Percentiles rank a stretch among this genome's conserved stretches.
Conservation (phyloP, 2,797 vertebrate genomes). For the Propithecus deckenii region DNA sequence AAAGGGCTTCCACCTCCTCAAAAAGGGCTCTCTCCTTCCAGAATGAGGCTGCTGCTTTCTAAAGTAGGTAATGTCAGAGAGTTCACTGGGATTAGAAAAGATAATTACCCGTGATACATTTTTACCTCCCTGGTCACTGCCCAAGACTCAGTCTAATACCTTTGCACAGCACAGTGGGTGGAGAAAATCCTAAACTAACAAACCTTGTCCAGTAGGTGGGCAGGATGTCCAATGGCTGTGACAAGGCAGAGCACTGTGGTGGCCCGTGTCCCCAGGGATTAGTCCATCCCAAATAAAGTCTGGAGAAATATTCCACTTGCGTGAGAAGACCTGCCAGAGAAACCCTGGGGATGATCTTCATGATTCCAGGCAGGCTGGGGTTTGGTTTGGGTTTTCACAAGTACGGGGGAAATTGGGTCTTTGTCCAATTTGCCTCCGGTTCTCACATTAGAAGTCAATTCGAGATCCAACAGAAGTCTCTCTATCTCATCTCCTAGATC, state of each 20-base stretch:
- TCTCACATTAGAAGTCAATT: slow-evolving; percentile 75
- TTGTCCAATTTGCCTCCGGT: slow-evolving; percentile 83
- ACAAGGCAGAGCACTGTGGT: background rate
- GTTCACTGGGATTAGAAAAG: slow-evolving; percentile 66
- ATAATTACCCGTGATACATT: slow-evolving; percentile 44
- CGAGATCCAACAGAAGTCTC: slow-evolving; percentile 79
- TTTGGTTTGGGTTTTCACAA: slow-evolving; percentile 68
- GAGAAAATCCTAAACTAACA: slow-evolving; percentile 34
- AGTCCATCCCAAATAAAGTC: background rate
- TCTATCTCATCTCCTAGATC: slow-evolving; percentile 58
- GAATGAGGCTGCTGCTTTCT: background rate
- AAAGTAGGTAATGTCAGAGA: slow-evolving; percentile 54
- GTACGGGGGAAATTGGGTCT: slow-evolving; percentile 62
- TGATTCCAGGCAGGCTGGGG: slow-evolving; percentile 27
- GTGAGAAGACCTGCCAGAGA: background rate
- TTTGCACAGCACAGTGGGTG: background rate
- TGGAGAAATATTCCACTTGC: background rate
- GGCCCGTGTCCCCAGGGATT: background rate
- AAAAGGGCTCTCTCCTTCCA: slow-evolving; percentile 28
- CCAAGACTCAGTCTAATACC: slow-evolving; percentile 53
- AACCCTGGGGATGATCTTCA: background rate
- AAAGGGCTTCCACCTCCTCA: background rate
- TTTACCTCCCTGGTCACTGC: slow-evolving; percentile 65
- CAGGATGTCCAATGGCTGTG: background rate
- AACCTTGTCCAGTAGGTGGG: background rate